A percentile compares a stretch with the other conserved stretches of the same genome.
Evolutionary conservation across 2,113 vertebrate genomes (phyloP).

Genomic region (Serilophus lunatus): DNA sequence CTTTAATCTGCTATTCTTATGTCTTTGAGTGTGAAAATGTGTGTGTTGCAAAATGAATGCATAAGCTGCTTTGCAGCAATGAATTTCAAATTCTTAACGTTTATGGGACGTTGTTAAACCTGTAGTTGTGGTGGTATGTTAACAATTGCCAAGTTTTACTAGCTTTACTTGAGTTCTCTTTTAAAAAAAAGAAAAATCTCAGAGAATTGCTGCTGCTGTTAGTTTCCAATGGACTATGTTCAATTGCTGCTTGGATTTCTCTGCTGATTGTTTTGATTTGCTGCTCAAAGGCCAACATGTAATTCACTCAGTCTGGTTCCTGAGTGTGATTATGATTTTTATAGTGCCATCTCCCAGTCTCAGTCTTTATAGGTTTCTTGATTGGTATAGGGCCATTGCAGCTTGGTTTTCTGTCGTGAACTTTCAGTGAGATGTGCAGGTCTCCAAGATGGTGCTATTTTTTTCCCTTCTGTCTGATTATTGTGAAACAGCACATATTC

Average conservation of each 20-base stretch:
- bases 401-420: not conserved
- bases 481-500: not conserved
- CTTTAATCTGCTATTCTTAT: conserved; percentile 49
- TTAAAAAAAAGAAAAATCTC: not conserved
- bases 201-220: not conserved
- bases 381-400: not conserved
- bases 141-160: conserved; percentile 37
- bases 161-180: conserved; percentile 24
- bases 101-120: conserved; percentile 23
- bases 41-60: not conserved
- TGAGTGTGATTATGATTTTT: not conserved
- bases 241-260: conserved; percentile 18
- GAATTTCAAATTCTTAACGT: not conserved
- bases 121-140: conserved; percentile 10
- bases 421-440: not conserved
- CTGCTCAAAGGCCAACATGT: not conserved
- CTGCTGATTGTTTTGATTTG: conserved; percentile 21
- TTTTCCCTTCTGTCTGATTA: not conserved
- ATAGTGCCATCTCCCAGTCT: not conserved
- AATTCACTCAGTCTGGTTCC: not conserved
- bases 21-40: conserved; percentile 50
- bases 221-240: not conserved
- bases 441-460: not conserved
- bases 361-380: not conserved
- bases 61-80: not conserved